Evolutionary conservation across 2,888 invertebrate genomes (phyloP).

Genomic region (Dicranocentrus wangi): DNA sequence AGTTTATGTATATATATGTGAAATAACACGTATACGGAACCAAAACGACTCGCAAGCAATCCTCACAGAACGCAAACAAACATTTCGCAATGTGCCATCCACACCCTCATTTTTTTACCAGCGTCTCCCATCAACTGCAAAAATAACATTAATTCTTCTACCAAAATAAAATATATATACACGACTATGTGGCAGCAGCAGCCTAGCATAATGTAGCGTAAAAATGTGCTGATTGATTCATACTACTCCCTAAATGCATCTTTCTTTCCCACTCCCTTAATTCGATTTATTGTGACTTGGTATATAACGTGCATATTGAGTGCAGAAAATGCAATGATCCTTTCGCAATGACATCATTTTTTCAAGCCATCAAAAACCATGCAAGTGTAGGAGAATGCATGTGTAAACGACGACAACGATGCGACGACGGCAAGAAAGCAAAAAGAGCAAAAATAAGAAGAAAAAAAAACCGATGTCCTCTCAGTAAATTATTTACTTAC

Average conservation of each 20-base stretch:
- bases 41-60: constrained; percentile 21
- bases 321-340: too few relatives aligned
- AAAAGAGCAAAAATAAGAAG: background rate
- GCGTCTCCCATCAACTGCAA: background rate
- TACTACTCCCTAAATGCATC: background rate
- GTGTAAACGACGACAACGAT: too few relatives aligned
- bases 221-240: background rate
- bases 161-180: too few relatives aligned
- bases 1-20: too few relatives aligned
- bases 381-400: too few relatives aligned
- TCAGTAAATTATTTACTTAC: background rate
- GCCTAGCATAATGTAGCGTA: background rate
- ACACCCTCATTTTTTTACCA: constrained; percentile 37
- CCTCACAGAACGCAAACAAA: constrained; percentile 14
- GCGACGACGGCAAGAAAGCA: too few relatives aligned
- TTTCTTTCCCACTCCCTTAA: background rate
- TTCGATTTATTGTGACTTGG: too few relatives aligned
- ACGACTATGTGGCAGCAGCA: background rate
- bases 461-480: constrained; percentile 3
- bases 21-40: constrained; percentile 41
- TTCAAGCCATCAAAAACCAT: too few relatives aligned
- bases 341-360: too few relatives aligned
- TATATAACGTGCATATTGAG: too few relatives aligned
- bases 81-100: background rate
- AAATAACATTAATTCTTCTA: background rate